phyloP scores from a whole-genome alignment of 2,888 invertebrate genomes.

The Synanthedon myopaeformis region DNA sequence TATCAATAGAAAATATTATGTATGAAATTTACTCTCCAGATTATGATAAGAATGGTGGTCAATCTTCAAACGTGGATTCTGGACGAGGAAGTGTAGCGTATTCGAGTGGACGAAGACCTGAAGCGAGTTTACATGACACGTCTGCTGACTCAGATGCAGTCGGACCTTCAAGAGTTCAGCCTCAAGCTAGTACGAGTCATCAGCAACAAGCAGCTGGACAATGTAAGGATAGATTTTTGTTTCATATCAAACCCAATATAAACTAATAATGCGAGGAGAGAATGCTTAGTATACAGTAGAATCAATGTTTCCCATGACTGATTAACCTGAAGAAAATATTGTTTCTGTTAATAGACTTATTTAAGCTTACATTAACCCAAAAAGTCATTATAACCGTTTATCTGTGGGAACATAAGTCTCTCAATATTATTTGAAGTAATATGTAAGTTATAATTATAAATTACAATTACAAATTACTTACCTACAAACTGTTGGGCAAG shows the following conservation, averaged over 20 bases:
- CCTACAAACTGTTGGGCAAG: too few relatives aligned
- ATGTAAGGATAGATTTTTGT: conserved; percentile 14
- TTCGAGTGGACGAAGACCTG: conserved; percentile 76
- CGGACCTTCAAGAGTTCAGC: conserved; percentile 27
- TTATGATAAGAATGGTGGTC: conserved; percentile 81
- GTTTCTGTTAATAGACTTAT: neutral
- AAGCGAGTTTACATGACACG: conserved; percentile 66
- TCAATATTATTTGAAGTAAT: too few relatives aligned
- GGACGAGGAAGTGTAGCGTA: conserved; percentile 85
- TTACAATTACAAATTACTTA: too few relatives aligned
- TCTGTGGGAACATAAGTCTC: too few relatives aligned
- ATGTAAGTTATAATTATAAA: too few relatives aligned
- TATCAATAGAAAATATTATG: neutral
- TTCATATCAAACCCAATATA: too few relatives aligned
- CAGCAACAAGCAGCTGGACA: conserved; percentile 43
- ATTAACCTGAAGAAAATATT: neutral
- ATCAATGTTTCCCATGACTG: too few relatives aligned
- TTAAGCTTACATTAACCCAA: too few relatives aligned
- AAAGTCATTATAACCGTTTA: too few relatives aligned
- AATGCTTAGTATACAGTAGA: too few relatives aligned
- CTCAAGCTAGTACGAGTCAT: conserved; percentile 50
- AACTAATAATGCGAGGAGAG: too few relatives aligned
- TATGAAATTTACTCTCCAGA: conserved; percentile 50
- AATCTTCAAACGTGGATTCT: conserved; percentile 82
- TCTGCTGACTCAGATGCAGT: conserved; percentile 72